Conservation (phyloP, 1,140 invertebrate species). For the Brachionus rubens region DNA sequence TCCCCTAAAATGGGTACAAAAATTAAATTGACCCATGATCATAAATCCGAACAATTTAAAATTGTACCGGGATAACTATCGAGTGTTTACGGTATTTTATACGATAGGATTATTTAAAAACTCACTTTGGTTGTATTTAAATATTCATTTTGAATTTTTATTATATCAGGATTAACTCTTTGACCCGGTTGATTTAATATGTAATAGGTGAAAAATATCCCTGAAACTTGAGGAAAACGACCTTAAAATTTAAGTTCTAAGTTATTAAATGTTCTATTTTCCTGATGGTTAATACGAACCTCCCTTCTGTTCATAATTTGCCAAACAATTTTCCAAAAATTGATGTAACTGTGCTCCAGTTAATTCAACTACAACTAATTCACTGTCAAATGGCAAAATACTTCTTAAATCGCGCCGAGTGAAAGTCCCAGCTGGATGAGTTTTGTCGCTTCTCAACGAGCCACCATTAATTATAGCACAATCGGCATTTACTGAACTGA, state of each 20-base stretch:
- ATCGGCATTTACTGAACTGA: conserved; percentile 77
- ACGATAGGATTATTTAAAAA: too few relatives aligned
- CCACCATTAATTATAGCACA: conserved; percentile 80
- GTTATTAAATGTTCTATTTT: too few relatives aligned
- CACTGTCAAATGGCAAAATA: conserved; percentile 78
- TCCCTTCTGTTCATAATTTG: conserved; percentile 27
- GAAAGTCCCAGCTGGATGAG: conserved; percentile 74
- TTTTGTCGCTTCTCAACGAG: conserved; percentile 73
- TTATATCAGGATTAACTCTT: conserved; percentile 69
- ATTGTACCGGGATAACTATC: too few relatives aligned
- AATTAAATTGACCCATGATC: too few relatives aligned
- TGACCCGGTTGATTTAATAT: conserved; percentile 69
- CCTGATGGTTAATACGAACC: too few relatives aligned
- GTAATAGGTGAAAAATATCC: conserved; percentile 47
- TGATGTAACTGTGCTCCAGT: conserved; percentile 62
- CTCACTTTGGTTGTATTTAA: conserved; percentile 69
- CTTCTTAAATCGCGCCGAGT: conserved; percentile 75
- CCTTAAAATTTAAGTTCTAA: too few relatives aligned
- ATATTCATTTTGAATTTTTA: conserved; percentile 79
- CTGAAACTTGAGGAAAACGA: conserved; percentile 69
- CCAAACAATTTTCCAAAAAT: not conserved
- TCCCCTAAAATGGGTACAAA: too few relatives aligned
- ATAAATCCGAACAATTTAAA: too few relatives aligned
- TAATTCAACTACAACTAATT: conserved; percentile 68
- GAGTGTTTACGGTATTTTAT: too few relatives aligned